A percentile compares a stretch with the other conserved stretches of the same genome.
These are phyloP conservation scores for Podarcis cretensis DNA, from an alignment of 2,113 vertebrate species.

Conservation along the genomic window DNA sequence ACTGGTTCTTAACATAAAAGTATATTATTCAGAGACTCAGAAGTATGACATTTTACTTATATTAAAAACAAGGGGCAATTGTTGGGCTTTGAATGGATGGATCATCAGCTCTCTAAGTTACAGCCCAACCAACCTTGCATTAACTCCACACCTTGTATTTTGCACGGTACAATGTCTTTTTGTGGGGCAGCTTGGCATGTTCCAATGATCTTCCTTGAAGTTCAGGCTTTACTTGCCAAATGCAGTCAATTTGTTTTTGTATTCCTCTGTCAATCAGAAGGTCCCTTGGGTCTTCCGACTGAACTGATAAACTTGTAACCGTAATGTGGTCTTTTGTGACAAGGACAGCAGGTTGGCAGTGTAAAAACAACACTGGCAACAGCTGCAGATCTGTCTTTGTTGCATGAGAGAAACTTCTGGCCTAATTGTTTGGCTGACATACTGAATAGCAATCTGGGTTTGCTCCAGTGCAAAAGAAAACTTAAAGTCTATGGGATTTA, in stretches of 20 bases:
- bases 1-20: constrained; percentile 9
- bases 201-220: not conserved
- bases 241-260: not conserved
- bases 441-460: constrained; percentile 8
- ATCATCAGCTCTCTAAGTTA: constrained; percentile 17
- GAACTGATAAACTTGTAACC: not conserved
- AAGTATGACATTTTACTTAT: not conserved
- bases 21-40: not conserved
- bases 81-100: constrained; percentile 2
- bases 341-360: not conserved
- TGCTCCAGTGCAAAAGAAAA: constrained; percentile 22
- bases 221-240: constrained; percentile 14
- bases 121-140: not conserved
- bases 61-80: not conserved
- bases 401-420: not conserved
- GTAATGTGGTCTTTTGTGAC: not conserved
- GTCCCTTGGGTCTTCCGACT: constrained; percentile 4
- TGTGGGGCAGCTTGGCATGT: not conserved
- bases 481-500: constrained; percentile 29
- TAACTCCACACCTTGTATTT: not conserved
- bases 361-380: constrained; percentile 9
- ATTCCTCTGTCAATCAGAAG: constrained; percentile 10
- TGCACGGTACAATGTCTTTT: too few relatives aligned
- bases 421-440: constrained; percentile 18
- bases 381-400: not conserved